Evolutionary conservation across 2,888 invertebrate species (phyloP).

Genomic region (Andricus quercusramuli): DNA sequence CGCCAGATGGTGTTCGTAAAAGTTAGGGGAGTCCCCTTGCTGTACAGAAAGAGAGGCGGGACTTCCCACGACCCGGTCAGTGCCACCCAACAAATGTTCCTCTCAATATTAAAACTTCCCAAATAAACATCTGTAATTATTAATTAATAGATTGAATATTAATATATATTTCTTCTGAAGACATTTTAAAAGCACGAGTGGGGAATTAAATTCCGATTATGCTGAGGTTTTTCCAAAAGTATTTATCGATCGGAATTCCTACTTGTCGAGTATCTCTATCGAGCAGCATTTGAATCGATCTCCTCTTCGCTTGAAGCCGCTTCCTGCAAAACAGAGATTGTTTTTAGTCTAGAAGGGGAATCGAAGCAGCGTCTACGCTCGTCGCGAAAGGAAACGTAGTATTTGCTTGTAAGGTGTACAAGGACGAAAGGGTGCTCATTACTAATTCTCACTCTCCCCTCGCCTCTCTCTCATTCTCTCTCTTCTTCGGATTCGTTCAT

Average conservation of each 20-base stretch:
- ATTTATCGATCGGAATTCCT: slow-evolving; percentile 29
- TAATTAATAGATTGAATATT: neutral
- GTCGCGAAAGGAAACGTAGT: slow-evolving; percentile 37
- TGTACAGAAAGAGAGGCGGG: too few relatives aligned
- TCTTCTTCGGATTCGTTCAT: slow-evolving; percentile 26
- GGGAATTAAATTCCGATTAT: slow-evolving; percentile 33
- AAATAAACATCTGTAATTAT: neutral
- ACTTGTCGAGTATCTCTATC: slow-evolving; percentile 52
- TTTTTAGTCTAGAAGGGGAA: slow-evolving; percentile 41
- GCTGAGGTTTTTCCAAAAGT: slow-evolving; percentile 24
- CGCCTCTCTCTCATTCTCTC: slow-evolving; percentile 12
- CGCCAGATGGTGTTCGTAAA: neutral
- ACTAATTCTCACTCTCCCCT: slow-evolving; percentile 30
- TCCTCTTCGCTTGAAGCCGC: slow-evolving; percentile 59
- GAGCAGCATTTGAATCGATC: slow-evolving; percentile 68
- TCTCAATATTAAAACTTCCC: too few relatives aligned
- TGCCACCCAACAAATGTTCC: too few relatives aligned
- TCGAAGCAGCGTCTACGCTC: slow-evolving; percentile 37
- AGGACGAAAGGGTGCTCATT: slow-evolving; percentile 41
- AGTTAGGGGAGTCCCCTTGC: too few relatives aligned
- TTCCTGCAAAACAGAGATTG: slow-evolving; percentile 42
- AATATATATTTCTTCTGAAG: neutral
- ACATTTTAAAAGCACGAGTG: neutral
- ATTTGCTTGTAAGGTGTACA: slow-evolving; percentile 41
- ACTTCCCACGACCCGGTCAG: too few relatives aligned